Evolutionary conservation across 2,113 vertebrate species (phyloP), one percentile per base, ranked within the genome.

Genomic region (Paracanthobrama guichenoti): DNA sequence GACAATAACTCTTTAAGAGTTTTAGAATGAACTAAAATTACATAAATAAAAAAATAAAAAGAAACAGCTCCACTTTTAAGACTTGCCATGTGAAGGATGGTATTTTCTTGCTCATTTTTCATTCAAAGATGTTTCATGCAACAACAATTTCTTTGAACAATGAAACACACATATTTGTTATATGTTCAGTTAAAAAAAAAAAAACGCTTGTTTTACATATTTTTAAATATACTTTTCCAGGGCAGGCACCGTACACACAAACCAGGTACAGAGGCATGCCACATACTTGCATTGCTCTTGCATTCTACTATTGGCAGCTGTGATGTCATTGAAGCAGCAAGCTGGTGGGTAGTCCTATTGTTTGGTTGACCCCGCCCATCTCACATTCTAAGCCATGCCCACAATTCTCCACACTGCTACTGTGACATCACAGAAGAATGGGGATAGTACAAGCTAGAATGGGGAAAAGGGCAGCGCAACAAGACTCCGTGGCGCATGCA

Each of bases 181-280:
- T 90, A 93, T 92, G 92, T 94, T 96, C 93, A 93, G 95, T 93
- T 96, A 93, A 93, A 94, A 94, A 94, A 95, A 94, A 92, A 48
- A 50, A 14, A 39, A 39, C 39, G 93, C 93, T 93, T 93, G 82
- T 90, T 94, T 90, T 93, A 91, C 85, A 71, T 88, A 86, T 57
- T 87, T 82, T 89, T 78, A 79, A 78, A 83, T 42, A 78, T 81
- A 83, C 79, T 71, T 93, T 91, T 90, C 88, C 89, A 93, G 91
- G 93, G 93, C 94, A 95, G 95, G 95, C 95, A 95, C 95, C 94
- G 93, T 95, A 96, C 91, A 91, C 93, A 95, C 94, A 94, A 93
- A 95, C 90, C 14, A 62, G 94, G 95, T 95, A 97, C 95, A 96
- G 94, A 96, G 92, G 92, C 96, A 96, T 96, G 96, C 96, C 95